Base-by-base conservation (phyloP, 2,888 invertebrate genomes). In the Tubiluchus corallicola region DNA sequence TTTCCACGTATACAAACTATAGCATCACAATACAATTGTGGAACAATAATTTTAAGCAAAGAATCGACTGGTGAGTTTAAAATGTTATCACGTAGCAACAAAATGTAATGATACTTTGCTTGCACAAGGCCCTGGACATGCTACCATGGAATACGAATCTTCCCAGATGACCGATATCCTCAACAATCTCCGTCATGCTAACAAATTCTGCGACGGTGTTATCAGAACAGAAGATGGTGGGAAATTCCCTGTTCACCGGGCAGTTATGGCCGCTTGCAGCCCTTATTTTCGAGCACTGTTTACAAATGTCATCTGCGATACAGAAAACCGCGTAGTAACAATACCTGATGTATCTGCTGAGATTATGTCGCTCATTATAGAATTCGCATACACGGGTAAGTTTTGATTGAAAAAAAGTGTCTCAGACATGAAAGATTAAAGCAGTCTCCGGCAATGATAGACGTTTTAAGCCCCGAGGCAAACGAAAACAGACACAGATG, bases 241-340 rank as follows among this genome's bases (percentile, higher is more conserved):
- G 56, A 63, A 71, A 41, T 75, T 77, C 56, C 68, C 70, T 51
- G 70, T 78, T 41, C 79, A 80, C 56, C 69, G 79, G 47, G 75
- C 74, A 15, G 75, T 80, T 52, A 64, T 81, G 44, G 76, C 78
- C 20, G 75, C 77, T 20, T 74, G 73, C 40, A 79, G 79, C 64
- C 75, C 77, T 17, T 79, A 77, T 63, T 79, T 80, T 62, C 74
- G 72, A 64, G 76, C 75, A 1, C 68, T 77, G 50, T 78, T 79
- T 62, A 74, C 75, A 45, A 77, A 76, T 61, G 74, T 74, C 13
- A 65, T 76, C 50, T 73, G 29, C n/a, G 29, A 29, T 9, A 29
- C 29, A 29, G 29, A 29, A 29, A 29, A 29, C n/a, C 29, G 29
- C n/a, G 29, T 29, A 9, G 29, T 51, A 17, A 47, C 42, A 1